Conservation (phyloP, 2,113 vertebrate species). For the Hemibates koningsi region DNA sequence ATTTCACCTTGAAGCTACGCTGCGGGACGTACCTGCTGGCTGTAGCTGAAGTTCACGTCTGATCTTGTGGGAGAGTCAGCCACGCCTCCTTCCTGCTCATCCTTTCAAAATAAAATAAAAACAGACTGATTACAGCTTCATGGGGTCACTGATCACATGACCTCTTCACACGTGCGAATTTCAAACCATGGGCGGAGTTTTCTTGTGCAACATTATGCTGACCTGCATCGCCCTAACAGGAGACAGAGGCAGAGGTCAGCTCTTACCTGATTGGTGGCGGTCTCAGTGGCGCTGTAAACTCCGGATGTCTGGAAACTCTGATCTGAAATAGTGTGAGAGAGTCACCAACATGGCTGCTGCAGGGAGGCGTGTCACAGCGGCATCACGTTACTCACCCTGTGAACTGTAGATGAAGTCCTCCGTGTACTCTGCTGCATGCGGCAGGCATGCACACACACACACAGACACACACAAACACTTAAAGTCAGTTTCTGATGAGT, state of each 20-base stretch:
- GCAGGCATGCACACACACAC: neutral
- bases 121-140: neutral
- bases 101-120: slow-evolving; percentile 63
- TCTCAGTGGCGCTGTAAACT: slow-evolving; percentile 75
- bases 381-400: slow-evolving; percentile 65
- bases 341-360: neutral
- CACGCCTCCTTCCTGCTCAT: slow-evolving; percentile 75
- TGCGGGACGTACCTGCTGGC: slow-evolving; percentile 72
- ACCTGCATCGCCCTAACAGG: neutral
- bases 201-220: neutral
- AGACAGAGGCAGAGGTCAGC: neutral
- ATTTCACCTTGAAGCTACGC: neutral
- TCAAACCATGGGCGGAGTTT: neutral
- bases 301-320: slow-evolving; percentile 73
- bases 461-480: neutral
- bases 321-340: slow-evolving; percentile 63
- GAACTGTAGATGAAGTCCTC: slow-evolving; percentile 79
- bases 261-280: slow-evolving; percentile 79
- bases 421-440: slow-evolving; percentile 73
- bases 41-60: slow-evolving; percentile 78
- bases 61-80: slow-evolving; percentile 63
- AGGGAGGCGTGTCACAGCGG: fast-evolving
- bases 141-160: neutral
- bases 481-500: neutral
- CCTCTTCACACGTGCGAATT: neutral